Evolutionary conservation across 2,113 vertebrate genomes (phyloP).

Genomic region (Xiphophorus maculatus): DNA sequence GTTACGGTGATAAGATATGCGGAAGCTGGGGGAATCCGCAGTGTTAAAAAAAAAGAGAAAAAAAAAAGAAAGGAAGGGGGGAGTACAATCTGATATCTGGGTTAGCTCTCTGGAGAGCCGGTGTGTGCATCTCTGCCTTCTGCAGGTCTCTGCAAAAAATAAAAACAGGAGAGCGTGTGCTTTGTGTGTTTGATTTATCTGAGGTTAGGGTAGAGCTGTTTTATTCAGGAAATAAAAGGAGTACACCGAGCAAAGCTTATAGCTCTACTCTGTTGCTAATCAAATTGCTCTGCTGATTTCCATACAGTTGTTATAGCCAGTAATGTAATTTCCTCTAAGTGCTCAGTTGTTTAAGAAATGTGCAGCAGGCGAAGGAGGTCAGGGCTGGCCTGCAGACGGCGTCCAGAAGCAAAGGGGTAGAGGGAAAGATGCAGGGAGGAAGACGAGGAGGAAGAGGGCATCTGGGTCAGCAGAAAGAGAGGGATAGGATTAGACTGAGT

Average conservation of each 20-base stretch:
- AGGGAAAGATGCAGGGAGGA: constrained; percentile 20
- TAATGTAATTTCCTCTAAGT: constrained; percentile 84
- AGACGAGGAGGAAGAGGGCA: constrained; percentile 27
- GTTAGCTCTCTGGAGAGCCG: constrained; percentile 73
- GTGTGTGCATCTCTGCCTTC: constrained; percentile 48
- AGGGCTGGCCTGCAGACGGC: constrained; percentile 63
- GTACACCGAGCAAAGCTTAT: constrained; percentile 73
- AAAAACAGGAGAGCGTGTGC: constrained; percentile 56
- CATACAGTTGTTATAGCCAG: constrained; percentile 81
- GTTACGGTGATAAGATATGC: constrained; percentile 53
- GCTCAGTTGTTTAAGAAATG: constrained; percentile 83
- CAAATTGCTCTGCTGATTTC: constrained; percentile 82
- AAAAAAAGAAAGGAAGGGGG: neutral
- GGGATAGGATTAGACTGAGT: neutral
- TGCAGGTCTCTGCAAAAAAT: constrained; percentile 52
- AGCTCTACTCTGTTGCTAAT: constrained; percentile 80
- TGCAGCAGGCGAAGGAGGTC: constrained; percentile 75
- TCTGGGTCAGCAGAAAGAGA: constrained; percentile 46
- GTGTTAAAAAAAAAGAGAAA: constrained; percentile 19
- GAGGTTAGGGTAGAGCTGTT: constrained; percentile 77
- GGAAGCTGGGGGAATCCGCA: constrained; percentile 43
- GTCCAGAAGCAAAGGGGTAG: constrained; percentile 45
- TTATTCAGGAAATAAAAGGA: constrained; percentile 78
- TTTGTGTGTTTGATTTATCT: constrained; percentile 75
- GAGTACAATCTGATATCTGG: constrained; percentile 72